A percentile compares a stretch with the other conserved stretches of the same genome.
Evolutionary conservation across 1,140 invertebrate species (phyloP).

Genomic region (Drosophila tani): DNA sequence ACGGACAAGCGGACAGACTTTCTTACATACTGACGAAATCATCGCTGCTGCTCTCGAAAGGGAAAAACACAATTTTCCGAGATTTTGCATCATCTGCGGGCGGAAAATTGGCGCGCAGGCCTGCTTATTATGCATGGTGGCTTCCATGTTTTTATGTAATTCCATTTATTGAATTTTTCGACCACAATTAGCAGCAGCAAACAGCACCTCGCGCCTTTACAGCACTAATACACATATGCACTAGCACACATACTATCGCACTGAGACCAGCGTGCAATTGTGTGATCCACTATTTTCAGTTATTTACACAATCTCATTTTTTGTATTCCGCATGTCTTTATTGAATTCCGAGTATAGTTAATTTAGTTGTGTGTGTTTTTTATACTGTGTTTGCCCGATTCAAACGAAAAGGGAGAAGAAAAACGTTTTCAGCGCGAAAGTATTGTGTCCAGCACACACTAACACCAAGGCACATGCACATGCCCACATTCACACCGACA

Average conservation of each 20-base stretch:
- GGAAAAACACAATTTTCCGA: constrained; percentile 59
- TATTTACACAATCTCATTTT: constrained; percentile 74
- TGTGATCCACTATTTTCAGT: constrained; percentile 76
- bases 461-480: constrained; percentile 46
- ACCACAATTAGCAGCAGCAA: constrained; percentile 49
- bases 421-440: constrained; percentile 81
- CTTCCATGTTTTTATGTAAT: constrained; percentile 71
- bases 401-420: constrained; percentile 50
- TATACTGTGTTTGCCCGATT: constrained; percentile 9
- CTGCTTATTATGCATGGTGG: constrained; percentile 5
- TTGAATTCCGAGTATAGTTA: constrained; percentile 38
- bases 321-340: constrained; percentile 28
- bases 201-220: constrained; percentile 71
- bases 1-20: constrained; percentile 40
- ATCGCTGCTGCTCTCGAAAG: constrained; percentile 13
- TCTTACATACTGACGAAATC: constrained; percentile 73
- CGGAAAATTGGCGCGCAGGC: constrained; percentile 9
- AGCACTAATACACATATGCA: constrained; percentile 44
- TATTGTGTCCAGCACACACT: constrained; percentile 60
- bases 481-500: constrained; percentile 46
- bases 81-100: constrained; percentile 23
- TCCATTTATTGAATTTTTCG: constrained; percentile 71
- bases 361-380: constrained; percentile 32
- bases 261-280: constrained; percentile 33
- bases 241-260: constrained; percentile 14